Base-by-base conservation (phyloP, 2,888 invertebrate genomes). In the Cryptocephalus moraei region DNA sequence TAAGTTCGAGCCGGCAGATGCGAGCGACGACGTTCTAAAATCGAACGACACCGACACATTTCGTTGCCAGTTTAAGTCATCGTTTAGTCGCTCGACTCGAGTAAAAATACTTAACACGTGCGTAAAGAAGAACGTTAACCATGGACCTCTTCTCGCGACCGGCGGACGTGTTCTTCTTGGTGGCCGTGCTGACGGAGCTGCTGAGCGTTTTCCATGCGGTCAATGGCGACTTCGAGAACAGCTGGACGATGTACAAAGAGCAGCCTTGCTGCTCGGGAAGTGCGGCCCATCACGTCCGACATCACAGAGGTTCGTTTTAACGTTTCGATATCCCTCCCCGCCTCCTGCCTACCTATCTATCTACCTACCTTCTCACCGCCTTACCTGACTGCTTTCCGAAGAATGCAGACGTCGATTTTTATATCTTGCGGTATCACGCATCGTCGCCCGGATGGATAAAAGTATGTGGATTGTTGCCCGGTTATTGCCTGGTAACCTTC, bases 181-280 rank as follows among this genome's bases (percentile, higher is more conserved):
- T 64, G 54, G 51, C 56, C 45, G 56, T 63, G 54, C 45, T 64
- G 44, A 52, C 58, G 45, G 55, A 58, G 44, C 48, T 58, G 4
- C n/a, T 42, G 11, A 52, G 58, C 50, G 48, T 60, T 43, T 58
- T 66, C 45, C 42, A 56, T 41, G 50, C 53, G 47, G 65, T 62
- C 38, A 55, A 53, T 60, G 75, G 73, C 57, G 79, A 70, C 56
- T 71, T 73, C 68, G 80, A 76, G 56, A 80, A 79, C 71, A 80
- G 78, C 60, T 80, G 80, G 80, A 79, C 78, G 40, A 75, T 79
- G 59, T 81, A 76, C 66, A 78, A 77, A 72, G 81, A 81, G 70
- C 77, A 79, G 65, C 80, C 80, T 40, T 81, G 81, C 65, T 81
- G 81, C 68, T 73, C 78, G 47, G 75, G 78, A 39, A 73, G 72